phyloP scores from a whole-genome alignment of 1,140 invertebrate genomes.

The Zaprionus nigranus region DNA sequence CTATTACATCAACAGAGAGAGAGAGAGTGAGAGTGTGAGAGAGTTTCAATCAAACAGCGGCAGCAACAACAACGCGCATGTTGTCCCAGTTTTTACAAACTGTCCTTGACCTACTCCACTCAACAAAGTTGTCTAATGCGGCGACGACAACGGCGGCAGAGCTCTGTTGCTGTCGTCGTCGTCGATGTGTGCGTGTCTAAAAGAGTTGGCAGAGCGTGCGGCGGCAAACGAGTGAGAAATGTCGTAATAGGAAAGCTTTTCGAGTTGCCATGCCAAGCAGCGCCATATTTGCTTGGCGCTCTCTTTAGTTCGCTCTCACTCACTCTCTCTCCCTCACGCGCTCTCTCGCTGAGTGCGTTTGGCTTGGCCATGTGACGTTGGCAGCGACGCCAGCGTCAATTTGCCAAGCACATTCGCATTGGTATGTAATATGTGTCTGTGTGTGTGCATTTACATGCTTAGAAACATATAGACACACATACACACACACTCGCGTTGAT shows the following conservation, averaged over 20 bases:
- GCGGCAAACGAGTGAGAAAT: conserved; percentile 45
- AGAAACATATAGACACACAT: conserved; percentile 42
- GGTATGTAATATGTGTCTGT: conserved; percentile 18
- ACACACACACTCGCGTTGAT: conserved; percentile 63
- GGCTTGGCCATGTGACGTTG: conserved; percentile 35
- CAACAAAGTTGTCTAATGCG: conserved; percentile 80
- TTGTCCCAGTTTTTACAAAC: conserved; percentile 84
- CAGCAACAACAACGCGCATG: conserved; percentile 74
- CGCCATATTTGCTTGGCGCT: conserved; percentile 24
- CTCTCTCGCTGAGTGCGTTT: background rate
- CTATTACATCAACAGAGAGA: conserved; percentile 25
- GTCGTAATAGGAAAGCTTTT: conserved; percentile 80
- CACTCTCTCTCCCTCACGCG: background rate
- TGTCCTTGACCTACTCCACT: conserved; percentile 85
- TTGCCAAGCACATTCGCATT: conserved; percentile 10
- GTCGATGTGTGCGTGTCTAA: conserved; percentile 40
- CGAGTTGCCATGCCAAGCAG: conserved; percentile 58
- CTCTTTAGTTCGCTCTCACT: background rate
- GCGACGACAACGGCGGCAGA: conserved; percentile 5
- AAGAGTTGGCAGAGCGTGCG: conserved; percentile 42
- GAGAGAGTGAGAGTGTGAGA: conserved; percentile 32
- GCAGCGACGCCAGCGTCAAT: conserved; percentile 31
- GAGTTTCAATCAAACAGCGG: conserved; percentile 50
- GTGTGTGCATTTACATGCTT: conserved; percentile 13
- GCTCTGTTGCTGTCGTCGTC: background rate